These are phyloP conservation scores for Phortica variegata DNA, from an alignment of 1,140 invertebrate species.

Conservation along the genomic window DNA sequence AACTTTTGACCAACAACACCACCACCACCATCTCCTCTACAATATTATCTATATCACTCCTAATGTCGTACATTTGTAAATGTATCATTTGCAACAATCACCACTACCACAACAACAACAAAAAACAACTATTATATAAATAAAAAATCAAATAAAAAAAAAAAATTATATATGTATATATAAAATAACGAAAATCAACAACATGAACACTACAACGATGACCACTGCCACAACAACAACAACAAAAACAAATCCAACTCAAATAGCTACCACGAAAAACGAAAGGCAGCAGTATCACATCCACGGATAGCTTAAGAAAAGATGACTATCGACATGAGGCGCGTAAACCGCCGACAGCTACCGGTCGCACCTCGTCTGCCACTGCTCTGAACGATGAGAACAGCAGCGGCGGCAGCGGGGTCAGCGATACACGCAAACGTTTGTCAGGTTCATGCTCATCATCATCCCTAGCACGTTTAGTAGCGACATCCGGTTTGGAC, in stretches of 20 bases:
- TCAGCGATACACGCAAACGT: conserved; percentile 25
- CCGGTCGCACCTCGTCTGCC: too few species aligned
- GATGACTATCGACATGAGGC: too few species aligned
- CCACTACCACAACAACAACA: conserved; percentile 16
- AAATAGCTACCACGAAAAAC: conserved; percentile 35
- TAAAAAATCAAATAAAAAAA: conserved; percentile 11
- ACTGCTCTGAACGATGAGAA: neutral
- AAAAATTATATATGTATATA: conserved; percentile 27
- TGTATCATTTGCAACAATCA: conserved; percentile 11
- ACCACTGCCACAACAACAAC: conserved; percentile 8
- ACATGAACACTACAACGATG: conserved; percentile 13
- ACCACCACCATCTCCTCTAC: too few species aligned
- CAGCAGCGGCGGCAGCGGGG: conserved; percentile 1
- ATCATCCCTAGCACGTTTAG: conserved; percentile 52
- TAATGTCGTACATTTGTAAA: too few species aligned
- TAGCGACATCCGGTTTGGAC: conserved; percentile 54
- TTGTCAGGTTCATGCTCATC: conserved; percentile 51
- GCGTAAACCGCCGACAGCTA: too few species aligned
- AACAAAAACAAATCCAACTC: conserved; percentile 8
- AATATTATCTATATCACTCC: too few species aligned
- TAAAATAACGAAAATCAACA: conserved; percentile 20
- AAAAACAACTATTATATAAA: conserved; percentile 17
- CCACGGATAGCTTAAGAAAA: conserved; percentile 13
- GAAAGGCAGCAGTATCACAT: conserved; percentile 6
- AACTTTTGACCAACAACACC: too few species aligned